phyloP scores from a whole-genome alignment of 2,888 invertebrate genomes.

The Ochropacha duplaris region DNA sequence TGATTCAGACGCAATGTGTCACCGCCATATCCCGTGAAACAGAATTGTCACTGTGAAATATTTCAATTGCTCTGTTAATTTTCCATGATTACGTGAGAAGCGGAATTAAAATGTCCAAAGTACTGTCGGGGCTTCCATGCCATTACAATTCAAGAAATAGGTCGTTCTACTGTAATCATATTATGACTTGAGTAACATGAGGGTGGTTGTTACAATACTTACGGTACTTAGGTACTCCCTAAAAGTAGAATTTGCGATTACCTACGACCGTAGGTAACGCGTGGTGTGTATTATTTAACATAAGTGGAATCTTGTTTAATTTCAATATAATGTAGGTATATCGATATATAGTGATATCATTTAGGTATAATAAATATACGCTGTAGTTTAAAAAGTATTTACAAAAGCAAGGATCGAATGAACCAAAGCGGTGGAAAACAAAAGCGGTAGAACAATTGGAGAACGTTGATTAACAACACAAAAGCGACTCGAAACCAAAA shows the following conservation, averaged over 20 bases:
- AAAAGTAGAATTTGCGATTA: too few species aligned
- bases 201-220: background rate
- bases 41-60: slow-evolving; percentile 19
- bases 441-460: slow-evolving; percentile 36
- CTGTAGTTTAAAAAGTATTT: slow-evolving; percentile 8
- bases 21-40: slow-evolving; percentile 17
- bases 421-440: slow-evolving; percentile 28
- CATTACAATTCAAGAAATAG: background rate
- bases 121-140: background rate
- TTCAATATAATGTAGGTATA: background rate
- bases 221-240: too few species aligned
- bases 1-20: slow-evolving; percentile 3
- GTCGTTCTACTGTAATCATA: too few species aligned
- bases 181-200: background rate
- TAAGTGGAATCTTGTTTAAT: background rate
- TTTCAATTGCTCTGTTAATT: slow-evolving; percentile 24
- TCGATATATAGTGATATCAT: background rate
- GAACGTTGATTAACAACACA: slow-evolving; percentile 55
- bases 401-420: slow-evolving; percentile 20
- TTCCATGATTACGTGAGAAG: slow-evolving; percentile 24
- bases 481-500: slow-evolving; percentile 43
- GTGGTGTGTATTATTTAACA: background rate
- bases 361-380: background rate
- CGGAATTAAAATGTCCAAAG: background rate
- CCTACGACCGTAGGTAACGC: background rate